Base-by-base conservation (phyloP, 2,113 vertebrate genomes). In the Narcine bancroftii region DNA sequence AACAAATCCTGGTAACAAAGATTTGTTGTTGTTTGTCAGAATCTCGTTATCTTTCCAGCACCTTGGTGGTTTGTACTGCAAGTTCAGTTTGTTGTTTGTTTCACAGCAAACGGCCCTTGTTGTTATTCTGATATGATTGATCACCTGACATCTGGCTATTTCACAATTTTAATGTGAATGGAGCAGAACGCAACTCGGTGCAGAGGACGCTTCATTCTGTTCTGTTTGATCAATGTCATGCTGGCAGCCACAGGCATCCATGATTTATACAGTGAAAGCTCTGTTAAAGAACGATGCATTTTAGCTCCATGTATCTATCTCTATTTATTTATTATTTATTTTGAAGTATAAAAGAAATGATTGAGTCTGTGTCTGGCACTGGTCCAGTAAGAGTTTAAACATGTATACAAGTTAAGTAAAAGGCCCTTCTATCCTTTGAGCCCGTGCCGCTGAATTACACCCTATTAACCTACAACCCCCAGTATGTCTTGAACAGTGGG, bases 281-380 rank as follows among this genome's bases (percentile, higher is more conserved):
- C 79, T 83, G 79, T 17, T 45, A n/a, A 56, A 83, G 21, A 79
- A 26, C 79, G 13, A 53, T 13, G 47, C 79, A 83, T 53, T 83
- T 76, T 83, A 53, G 79, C 47, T 29, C 50, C 47, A 56, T 83
- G n/a, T n/a, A n/a, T n/a, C n/a, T n/a, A n/a, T n/a, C n/a, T n/a
- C n/a, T 47, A 83, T 50, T 33, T 83, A 83, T 83, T 83, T 83
- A 53, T 83, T 83, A n/a, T n/a, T n/a, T n/a, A n/a, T n/a, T 83
- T 53, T 83, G 50, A 83, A 56, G 50, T 11, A 83, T 83, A 83
- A 53, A 83, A 83, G 56, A 60, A 26, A 24, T 83, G 6, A 29
- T 83, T 83, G 33, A 83, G 42, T 83, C 24, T 83, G 79, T 33
- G 24, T 47, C 47, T 83, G 79, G 47, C 79, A n/a, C 2, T 33